Evolutionary conservation across 2,113 vertebrate genomes (phyloP), one percentile per base, ranked within the genome.

Genomic region (Carettochelys insculpta): DNA sequence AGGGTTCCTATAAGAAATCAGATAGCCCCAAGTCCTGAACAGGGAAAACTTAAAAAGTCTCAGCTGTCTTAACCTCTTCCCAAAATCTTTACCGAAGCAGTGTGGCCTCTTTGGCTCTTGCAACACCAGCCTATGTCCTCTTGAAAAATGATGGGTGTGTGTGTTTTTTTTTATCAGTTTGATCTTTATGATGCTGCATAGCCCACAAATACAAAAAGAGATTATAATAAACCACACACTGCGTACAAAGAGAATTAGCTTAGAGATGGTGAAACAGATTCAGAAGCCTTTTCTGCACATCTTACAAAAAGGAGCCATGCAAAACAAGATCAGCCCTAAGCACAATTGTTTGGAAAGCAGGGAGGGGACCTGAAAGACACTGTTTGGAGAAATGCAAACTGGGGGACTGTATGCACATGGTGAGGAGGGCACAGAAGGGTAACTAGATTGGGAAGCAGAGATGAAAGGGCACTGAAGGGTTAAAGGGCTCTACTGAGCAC

Each of bases 401-500:
- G n/a, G 3, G 0, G 89, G 80, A 12, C 2, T 0, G 61, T 41
- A 16, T 10, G 45, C 0, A 1, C 25, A 31, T 68, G 77, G 80
- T 83, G 51, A 85, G 47, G 17, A 82, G 5, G 12, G 54, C 47
- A 68, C 68, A 56, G 61, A 12, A 8, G 54, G 48, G 38, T 47
- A 83, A 41, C 16, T 3, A 1, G 71, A 25, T 53, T 82, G 38
- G 0, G 0, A 87, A 53, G n/a, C 2, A 1, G 54, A 90, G 5
- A n/a, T 53, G 27, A n/a, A 51, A 53, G 31, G 27, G 29, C 89
- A 45, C 41, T 6, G 2, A 85, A 88, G 89, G 56, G 88, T 92
- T 97, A 94, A 92, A 93, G 51, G 78, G 38, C 80, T 91, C 93
- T 87, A 85, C 29, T 87, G 90, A 88, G 76, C 0, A 2, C 92